phyloP scores from a whole-genome alignment of 2,113 vertebrate species.

The Eolophus roseicapilla region DNA sequence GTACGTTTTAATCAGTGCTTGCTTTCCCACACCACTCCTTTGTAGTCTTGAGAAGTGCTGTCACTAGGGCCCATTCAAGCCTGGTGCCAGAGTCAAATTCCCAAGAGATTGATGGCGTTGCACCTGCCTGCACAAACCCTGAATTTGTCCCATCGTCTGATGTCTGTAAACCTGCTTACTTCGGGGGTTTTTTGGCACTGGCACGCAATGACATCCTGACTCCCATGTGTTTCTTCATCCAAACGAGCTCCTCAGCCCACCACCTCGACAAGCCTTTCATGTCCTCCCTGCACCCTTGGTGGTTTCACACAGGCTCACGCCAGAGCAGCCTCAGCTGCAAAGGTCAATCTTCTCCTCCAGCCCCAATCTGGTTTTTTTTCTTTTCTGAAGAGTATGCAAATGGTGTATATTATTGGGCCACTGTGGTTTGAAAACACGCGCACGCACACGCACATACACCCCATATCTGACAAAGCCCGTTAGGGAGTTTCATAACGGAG shows the following conservation, averaged over 20 bases:
- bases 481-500: slow-evolving; percentile 63
- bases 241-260: background rate
- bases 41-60: slow-evolving; percentile 20
- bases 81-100: background rate
- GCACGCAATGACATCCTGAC: background rate
- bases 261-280: background rate
- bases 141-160: background rate
- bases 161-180: background rate
- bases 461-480: slow-evolving; percentile 36
- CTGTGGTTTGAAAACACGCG: slow-evolving; percentile 51
- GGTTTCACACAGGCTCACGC: background rate
- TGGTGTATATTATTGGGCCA: slow-evolving; percentile 46
- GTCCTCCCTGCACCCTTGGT: background rate
- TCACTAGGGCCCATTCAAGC: background rate
- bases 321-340: background rate
- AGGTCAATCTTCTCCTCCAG: slow-evolving; percentile 26
- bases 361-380: background rate
- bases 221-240: background rate
- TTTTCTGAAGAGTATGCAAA: slow-evolving; percentile 33
- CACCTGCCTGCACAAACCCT: background rate
- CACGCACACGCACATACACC: slow-evolving; percentile 46
- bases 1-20: slow-evolving; percentile 40
- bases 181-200: background rate
- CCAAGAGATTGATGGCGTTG: background rate
- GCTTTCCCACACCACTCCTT: slow-evolving; percentile 39